Conservation (phyloP, 2,797 vertebrate species). For the Spinibarbus caldwelli region DNA sequence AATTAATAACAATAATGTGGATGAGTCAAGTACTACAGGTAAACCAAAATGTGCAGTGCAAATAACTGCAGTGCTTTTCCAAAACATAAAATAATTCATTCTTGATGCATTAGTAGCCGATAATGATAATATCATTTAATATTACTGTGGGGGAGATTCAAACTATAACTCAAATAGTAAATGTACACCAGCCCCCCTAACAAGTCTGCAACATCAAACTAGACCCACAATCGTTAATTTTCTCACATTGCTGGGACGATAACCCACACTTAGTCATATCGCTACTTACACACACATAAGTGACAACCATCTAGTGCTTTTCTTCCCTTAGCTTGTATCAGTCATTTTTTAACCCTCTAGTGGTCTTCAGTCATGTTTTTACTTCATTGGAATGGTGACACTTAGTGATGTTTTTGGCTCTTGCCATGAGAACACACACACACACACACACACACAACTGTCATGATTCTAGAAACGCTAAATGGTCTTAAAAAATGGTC, state of each 20-base stretch:
- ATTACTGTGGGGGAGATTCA: background rate
- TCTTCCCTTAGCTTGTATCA: background rate
- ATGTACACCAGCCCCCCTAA: background rate
- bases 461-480: background rate
- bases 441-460: background rate
- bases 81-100: background rate
- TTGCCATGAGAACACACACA: background rate
- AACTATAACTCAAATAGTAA: background rate
- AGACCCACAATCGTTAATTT: background rate
- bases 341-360: background rate
- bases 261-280: constrained; percentile 28
- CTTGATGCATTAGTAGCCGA: background rate
- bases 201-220: constrained; percentile 12
- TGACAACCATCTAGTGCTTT: background rate
- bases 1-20: background rate
- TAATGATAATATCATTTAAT: background rate
- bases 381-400: background rate
- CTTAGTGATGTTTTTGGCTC: background rate
- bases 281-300: background rate
- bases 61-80: background rate
- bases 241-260: background rate
- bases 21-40: background rate
- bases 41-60: background rate
- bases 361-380: background rate
- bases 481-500: background rate